These are phyloP conservation scores for Varanus komodoensis DNA, from an alignment of 2,113 vertebrate genomes.

Conservation along the genomic window DNA sequence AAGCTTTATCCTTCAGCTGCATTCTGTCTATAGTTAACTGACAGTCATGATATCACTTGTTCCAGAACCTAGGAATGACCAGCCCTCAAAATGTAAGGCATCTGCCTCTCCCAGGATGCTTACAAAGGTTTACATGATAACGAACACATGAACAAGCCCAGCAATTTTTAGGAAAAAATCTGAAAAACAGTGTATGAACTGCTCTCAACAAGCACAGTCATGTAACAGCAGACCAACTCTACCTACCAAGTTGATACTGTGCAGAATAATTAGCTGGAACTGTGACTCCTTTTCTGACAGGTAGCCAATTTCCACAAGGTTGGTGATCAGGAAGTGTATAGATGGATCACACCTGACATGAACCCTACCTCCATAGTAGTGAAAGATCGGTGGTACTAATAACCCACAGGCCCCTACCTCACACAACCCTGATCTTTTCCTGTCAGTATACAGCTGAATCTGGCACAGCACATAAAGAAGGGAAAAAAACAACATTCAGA, in stretches of 20 bases:
- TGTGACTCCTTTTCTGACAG: not conserved
- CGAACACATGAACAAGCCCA: not conserved
- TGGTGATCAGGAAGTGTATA: not conserved
- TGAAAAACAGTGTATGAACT: not conserved
- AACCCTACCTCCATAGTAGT: not conserved
- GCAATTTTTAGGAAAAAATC: not conserved
- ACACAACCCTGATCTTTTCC: not conserved
- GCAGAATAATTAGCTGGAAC: not conserved
- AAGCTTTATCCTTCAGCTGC: not conserved
- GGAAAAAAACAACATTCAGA: no score
- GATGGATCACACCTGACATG: not conserved
- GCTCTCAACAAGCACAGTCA: not conserved
- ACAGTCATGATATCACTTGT: not conserved
- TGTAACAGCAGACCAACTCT: not conserved
- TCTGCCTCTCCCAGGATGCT: not conserved
- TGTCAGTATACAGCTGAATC: not conserved
- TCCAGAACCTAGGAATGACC: not conserved
- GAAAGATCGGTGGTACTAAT: not conserved
- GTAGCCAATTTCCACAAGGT: not conserved
- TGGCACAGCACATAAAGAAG: not conserved
- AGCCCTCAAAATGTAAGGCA: not conserved
- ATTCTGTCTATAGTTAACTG: not conserved
- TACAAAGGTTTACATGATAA: not conserved
- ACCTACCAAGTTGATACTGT: not conserved
- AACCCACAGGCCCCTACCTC: not conserved